A percentile compares a stretch with the other conserved stretches of the same genome.
phyloP scores from a whole-genome alignment of 2,113 vertebrate species.

The Meleagris gallopavo region DNA sequence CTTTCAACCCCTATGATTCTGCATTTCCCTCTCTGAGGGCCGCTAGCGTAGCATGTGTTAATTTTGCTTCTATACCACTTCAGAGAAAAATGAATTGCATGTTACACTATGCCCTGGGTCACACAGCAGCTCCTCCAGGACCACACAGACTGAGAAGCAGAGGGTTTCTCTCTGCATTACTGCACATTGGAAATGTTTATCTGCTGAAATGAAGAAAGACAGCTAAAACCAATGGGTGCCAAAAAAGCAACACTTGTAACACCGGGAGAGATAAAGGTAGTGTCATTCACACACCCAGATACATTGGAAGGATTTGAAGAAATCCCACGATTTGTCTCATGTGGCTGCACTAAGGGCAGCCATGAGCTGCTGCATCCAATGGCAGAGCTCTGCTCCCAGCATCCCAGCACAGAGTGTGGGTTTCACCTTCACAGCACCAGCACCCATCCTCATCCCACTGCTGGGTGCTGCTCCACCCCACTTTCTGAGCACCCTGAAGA shows the following conservation, averaged over 20 bases:
- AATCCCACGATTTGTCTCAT: not conserved
- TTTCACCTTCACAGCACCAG: not conserved
- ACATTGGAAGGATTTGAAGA: not conserved
- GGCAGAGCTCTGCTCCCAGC: not conserved
- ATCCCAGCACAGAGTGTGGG: not conserved
- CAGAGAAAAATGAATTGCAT: not conserved
- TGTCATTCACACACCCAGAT: not conserved
- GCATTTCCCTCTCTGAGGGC: not conserved
- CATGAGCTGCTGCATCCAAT: not conserved
- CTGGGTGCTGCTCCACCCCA: not conserved
- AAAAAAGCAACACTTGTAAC: not conserved
- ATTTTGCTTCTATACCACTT: not conserved
- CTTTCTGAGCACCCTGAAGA: not conserved
- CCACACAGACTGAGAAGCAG: fast-evolving
- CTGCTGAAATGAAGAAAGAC: not conserved
- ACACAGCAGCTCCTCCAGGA: not conserved
- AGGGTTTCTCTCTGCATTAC: not conserved
- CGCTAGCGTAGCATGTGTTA: fast-evolving
- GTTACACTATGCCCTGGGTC: not conserved
- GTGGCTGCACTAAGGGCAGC: not conserved
- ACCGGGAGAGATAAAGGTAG: not conserved
- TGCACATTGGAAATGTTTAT: not conserved
- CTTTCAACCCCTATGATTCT: not conserved
- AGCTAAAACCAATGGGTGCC: not conserved
- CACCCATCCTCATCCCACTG: not conserved